A percentile compares a stretch with the other conserved stretches of the same genome.
These are phyloP conservation scores for Neoitamus cyanurus DNA, from an alignment of 2,888 invertebrate genomes.

Conservation along the genomic window DNA sequence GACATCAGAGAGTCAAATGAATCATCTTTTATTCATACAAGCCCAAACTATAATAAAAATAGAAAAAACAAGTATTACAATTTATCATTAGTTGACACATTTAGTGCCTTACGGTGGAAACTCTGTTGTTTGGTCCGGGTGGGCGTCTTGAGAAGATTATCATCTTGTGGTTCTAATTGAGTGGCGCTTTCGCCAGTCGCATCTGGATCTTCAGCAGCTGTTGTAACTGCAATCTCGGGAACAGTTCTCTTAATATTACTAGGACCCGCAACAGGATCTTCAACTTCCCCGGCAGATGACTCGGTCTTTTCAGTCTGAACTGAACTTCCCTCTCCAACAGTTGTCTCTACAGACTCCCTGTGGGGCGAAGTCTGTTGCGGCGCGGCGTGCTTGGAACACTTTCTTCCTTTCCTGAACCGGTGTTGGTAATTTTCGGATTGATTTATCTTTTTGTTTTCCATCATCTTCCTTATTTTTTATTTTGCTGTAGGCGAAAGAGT, in stretches of 20 bases:
- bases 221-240: constrained; percentile 53
- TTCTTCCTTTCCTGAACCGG: constrained; percentile 62
- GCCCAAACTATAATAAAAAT: too few relatives aligned
- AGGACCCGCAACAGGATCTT: constrained; percentile 58
- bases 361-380: constrained; percentile 73
- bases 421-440: too few relatives aligned
- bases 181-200: constrained; percentile 66
- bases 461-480: too few relatives aligned
- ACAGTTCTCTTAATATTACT: constrained; percentile 49
- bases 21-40: too few relatives aligned
- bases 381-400: constrained; percentile 78
- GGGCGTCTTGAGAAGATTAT: too few relatives aligned
- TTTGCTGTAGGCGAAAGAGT: too few relatives aligned
- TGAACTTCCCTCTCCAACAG: constrained; percentile 53
- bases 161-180: constrained; percentile 66
- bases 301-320: constrained; percentile 62
- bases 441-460: too few relatives aligned
- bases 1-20: too few relatives aligned
- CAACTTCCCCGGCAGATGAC: constrained; percentile 59
- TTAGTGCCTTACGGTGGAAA: too few relatives aligned
- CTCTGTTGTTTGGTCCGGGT: too few relatives aligned
- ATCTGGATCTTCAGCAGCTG: constrained; percentile 56
- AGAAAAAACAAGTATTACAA: too few relatives aligned
- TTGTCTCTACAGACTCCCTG: constrained; percentile 57
- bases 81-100: too few relatives aligned